Evolutionary conservation across 2,797 vertebrate species (phyloP).

Genomic region (Leucoraja ocellata): DNA sequence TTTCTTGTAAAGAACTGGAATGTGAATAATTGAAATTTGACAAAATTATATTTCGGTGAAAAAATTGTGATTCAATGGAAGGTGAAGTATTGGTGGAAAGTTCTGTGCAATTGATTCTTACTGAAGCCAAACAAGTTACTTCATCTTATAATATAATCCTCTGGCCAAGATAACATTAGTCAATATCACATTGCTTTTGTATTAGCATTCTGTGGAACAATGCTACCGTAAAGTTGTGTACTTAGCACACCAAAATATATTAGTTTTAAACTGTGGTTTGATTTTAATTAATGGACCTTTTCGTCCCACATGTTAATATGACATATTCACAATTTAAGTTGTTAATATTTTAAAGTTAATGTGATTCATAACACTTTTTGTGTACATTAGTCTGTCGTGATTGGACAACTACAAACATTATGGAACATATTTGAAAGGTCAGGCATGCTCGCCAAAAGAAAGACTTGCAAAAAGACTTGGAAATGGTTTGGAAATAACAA

Average conservation of each 20-base stretch:
- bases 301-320: not conserved
- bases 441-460: not conserved
- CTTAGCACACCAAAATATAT: not conserved
- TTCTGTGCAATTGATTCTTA: not conserved
- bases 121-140: not conserved
- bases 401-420: not conserved
- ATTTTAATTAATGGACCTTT: not conserved
- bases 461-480: not conserved
- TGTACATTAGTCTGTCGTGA: not conserved
- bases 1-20: constrained; percentile 12
- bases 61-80: too few species aligned
- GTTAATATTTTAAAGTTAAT: not conserved
- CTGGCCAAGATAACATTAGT: not conserved
- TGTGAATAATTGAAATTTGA: constrained; percentile 1
- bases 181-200: not conserved
- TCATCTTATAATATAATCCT: not conserved
- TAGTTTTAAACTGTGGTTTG: not conserved
- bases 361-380: not conserved
- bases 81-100: not conserved
- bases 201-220: not conserved
- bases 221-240: not conserved
- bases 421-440: not conserved
- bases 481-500: not conserved
- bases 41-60: not conserved
- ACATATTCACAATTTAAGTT: not conserved